A percentile compares a stretch with the other conserved stretches of the same genome.
These are phyloP conservation scores for Todus mexicanus DNA, from an alignment of 2,797 vertebrate species.

Conservation along the genomic window DNA sequence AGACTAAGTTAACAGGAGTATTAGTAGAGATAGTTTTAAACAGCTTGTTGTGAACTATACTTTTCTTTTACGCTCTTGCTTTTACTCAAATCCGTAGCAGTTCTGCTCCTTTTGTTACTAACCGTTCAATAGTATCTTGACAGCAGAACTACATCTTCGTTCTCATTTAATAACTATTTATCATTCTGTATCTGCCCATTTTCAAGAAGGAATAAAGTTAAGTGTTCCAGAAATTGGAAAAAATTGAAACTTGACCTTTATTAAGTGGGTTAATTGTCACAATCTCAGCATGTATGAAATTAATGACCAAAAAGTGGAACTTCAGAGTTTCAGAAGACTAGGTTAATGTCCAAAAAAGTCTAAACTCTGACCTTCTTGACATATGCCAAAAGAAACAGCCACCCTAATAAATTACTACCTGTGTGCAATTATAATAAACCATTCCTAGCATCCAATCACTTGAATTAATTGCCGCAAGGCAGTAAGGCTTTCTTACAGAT, in stretches of 20 bases:
- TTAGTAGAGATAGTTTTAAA: not conserved
- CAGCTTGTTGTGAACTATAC: not conserved
- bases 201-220: conserved; percentile 79
- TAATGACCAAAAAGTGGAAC: conserved; percentile 82
- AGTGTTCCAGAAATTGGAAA: conserved; percentile 80
- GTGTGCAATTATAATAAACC: conserved; percentile 76
- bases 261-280: conserved; percentile 85
- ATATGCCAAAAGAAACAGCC: conserved; percentile 75
- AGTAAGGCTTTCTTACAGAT: conserved; percentile 32
- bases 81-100: conserved; percentile 16
- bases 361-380: conserved; percentile 80
- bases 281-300: conserved; percentile 80
- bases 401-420: conserved; percentile 76
- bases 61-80: not conserved
- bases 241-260: conserved; percentile 85
- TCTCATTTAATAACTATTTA: conserved; percentile 77
- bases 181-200: conserved; percentile 76
- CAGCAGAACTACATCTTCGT: conserved; percentile 64
- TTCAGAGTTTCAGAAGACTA: conserved; percentile 76
- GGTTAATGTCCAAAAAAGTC: conserved; percentile 78
- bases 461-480: conserved; percentile 75
- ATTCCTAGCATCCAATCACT: conserved; percentile 69
- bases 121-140: conserved; percentile 62
- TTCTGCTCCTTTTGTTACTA: conserved; percentile 38
- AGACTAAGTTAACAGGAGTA: not conserved